These are phyloP conservation scores for Ganaspis brasiliensis DNA, from an alignment of 2,888 invertebrate species.

Conservation along the genomic window DNA sequence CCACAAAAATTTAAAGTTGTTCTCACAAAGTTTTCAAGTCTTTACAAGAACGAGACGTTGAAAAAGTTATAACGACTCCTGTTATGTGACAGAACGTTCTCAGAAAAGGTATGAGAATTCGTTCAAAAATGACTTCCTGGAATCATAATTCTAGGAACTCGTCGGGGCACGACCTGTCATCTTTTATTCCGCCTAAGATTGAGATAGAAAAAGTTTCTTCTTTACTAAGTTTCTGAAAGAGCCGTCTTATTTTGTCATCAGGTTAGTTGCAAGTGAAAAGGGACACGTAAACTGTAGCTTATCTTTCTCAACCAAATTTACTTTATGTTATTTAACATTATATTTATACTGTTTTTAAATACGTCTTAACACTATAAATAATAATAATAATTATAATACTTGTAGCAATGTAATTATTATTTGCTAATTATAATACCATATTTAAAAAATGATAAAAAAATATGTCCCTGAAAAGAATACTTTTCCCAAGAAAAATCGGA, in stretches of 20 bases:
- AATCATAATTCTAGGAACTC: constrained; percentile 32
- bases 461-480: not conserved
- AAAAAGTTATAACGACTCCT: constrained; percentile 38
- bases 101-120: constrained; percentile 18
- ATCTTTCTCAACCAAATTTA: not conserved
- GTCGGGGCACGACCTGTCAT: constrained; percentile 21
- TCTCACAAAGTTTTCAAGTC: constrained; percentile 14
- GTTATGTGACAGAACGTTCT: constrained; percentile 27
- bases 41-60: not conserved
- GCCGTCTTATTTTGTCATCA: constrained; percentile 4
- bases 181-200: constrained; percentile 39
- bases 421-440: no score
- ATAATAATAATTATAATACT: no score
- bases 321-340: not conserved
- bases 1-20: constrained; percentile 15
- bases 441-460: no score
- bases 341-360: no score
- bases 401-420: no score
- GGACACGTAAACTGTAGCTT: not conserved
- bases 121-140: constrained; percentile 28
- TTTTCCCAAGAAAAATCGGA: not conserved
- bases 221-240: constrained; percentile 31
- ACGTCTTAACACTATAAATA: no score
- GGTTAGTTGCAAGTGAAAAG: constrained; percentile 1
- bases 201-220: constrained; percentile 32